Evolutionary conservation across 2,113 vertebrate genomes (phyloP).

Genomic region (Onychostoma macrolepis): DNA sequence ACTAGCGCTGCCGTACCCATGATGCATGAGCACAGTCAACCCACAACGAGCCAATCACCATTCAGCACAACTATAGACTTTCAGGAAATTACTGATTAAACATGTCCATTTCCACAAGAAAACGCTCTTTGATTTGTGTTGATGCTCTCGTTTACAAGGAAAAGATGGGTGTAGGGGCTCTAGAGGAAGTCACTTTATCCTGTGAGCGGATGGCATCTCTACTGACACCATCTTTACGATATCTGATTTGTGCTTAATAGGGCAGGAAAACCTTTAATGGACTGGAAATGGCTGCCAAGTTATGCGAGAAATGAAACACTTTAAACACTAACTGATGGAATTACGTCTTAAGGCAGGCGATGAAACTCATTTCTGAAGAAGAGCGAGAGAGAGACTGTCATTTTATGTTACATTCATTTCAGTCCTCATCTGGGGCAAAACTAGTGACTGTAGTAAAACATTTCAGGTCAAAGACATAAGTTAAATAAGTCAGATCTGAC

Average conservation of each 20-base stretch:
- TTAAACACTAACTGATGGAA: constrained; percentile 21
- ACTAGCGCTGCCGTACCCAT: constrained; percentile 36
- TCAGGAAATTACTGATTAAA: not conserved
- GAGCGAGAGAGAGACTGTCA: constrained; percentile 30
- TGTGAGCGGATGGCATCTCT: constrained; percentile 11
- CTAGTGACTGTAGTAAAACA: not conserved
- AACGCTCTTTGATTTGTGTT: not conserved
- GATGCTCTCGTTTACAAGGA: not conserved
- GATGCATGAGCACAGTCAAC: constrained; percentile 33
- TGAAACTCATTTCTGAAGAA: constrained; percentile 5
- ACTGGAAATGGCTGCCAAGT: constrained; percentile 40
- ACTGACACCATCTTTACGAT: constrained; percentile 19
- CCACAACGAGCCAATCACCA: constrained; percentile 13
- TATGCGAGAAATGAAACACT: constrained; percentile 33
- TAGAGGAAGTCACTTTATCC: not conserved
- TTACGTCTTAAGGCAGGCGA: constrained; percentile 24
- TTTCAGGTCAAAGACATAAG: not conserved
- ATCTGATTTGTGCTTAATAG: constrained; percentile 32
- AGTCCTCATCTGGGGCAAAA: not conserved
- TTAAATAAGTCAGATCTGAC: not conserved
- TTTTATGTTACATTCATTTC: constrained; percentile 11
- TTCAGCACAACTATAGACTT: constrained; percentile 1
- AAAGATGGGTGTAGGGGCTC: not conserved
- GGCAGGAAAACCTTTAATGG: constrained; percentile 25
- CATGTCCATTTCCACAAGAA: not conserved